phyloP scores from a whole-genome alignment of 2,113 vertebrate genomes.

The Colinus virginianus region DNA sequence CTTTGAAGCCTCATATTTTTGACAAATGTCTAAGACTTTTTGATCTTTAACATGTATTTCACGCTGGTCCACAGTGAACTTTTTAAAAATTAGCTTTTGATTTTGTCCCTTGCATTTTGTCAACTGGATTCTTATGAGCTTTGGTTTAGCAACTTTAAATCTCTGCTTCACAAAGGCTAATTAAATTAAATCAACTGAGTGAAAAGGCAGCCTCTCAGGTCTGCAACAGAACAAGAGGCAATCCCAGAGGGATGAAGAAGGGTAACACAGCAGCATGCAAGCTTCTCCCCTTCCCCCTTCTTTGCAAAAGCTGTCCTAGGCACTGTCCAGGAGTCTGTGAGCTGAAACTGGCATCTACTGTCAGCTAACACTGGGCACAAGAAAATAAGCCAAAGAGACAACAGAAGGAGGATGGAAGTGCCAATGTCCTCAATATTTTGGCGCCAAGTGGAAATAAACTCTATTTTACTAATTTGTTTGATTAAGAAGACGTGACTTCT shows the following conservation, averaged over 20 bases:
- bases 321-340: conserved; percentile 48
- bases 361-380: not conserved
- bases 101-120: conserved; percentile 61
- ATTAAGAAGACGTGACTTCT: conserved; percentile 41
- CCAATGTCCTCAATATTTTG: conserved; percentile 42
- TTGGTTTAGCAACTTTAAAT: conserved; percentile 70
- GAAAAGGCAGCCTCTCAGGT: conserved; percentile 66
- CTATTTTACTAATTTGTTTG: conserved; percentile 51
- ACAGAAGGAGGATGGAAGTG: conserved; percentile 57
- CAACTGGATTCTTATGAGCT: conserved; percentile 55
- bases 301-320: conserved; percentile 23
- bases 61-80: conserved; percentile 16
- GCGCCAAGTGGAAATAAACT: not conserved
- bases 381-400: conserved; percentile 53
- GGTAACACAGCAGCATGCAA: conserved; percentile 4
- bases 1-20: conserved; percentile 61
- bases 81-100: conserved; percentile 61
- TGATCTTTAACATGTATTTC: conserved; percentile 63
- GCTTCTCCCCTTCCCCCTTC: conserved; percentile 22
- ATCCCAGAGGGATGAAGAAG: conserved; percentile 50
- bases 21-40: conserved; percentile 65
- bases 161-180: conserved; percentile 68
- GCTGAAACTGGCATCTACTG: not conserved
- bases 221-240: conserved; percentile 38
- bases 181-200: conserved; percentile 74